Percentiles rank a stretch among this genome's conserved stretches.
These are phyloP conservation scores for Pygoscelis adeliae DNA, from an alignment of 2,113 vertebrate genomes.

Conservation along the genomic window DNA sequence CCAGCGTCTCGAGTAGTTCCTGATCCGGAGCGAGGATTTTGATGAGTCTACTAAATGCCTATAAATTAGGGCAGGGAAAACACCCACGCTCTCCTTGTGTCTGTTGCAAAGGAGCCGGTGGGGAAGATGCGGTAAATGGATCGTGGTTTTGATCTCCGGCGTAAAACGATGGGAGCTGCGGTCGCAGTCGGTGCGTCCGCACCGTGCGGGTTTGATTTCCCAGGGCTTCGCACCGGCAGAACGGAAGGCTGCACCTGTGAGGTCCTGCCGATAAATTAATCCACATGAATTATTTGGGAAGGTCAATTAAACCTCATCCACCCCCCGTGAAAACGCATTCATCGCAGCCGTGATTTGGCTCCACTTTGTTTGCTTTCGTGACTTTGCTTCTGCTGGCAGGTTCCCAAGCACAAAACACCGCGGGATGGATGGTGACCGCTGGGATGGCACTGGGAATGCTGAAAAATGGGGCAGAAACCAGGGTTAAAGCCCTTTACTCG, in stretches of 20 bases:
- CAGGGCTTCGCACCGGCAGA: not conserved
- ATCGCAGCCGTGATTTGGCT: accelerated
- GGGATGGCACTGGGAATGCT: not conserved
- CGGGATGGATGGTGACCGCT: accelerated
- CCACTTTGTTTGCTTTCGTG: accelerated
- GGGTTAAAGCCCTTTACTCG: not conserved
- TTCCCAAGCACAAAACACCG: accelerated
- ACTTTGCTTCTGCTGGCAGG: not conserved
- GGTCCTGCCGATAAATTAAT: not conserved
- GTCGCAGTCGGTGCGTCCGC: accelerated
- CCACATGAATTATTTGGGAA: not conserved
- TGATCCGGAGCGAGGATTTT: not conserved
- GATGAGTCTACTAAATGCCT: not conserved
- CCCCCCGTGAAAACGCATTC: accelerated
- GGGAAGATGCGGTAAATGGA: not conserved
- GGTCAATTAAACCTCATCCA: not conserved
- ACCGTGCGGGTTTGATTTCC: not conserved
- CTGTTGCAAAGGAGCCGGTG: not conserved
- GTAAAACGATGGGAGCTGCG: not conserved
- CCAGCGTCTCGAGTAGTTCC: not conserved
- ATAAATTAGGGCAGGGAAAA: not conserved
- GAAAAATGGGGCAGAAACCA: not conserved
- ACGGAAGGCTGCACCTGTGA: not conserved
- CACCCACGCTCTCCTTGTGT: not conserved
- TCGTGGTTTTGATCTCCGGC: not conserved